These are phyloP conservation scores for Drosophila obscura DNA, from an alignment of 1,140 invertebrate genomes.

Conservation along the genomic window DNA sequence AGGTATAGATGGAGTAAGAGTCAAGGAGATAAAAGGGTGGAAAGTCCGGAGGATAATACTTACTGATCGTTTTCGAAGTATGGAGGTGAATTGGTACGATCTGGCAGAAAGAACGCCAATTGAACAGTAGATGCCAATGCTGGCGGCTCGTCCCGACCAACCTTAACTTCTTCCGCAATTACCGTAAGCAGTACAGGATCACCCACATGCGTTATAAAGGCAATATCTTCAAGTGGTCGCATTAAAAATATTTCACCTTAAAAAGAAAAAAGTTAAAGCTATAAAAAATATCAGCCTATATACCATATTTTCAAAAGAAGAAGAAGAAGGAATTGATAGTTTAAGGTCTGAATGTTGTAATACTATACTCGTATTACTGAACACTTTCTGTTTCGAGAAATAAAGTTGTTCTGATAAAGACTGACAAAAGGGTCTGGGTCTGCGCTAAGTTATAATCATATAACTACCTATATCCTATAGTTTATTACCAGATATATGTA, in stretches of 20 bases:
- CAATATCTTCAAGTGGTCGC: slow-evolving; percentile 90
- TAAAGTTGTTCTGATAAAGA: no score
- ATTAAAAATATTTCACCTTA: slow-evolving; percentile 90
- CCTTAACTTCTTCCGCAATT: slow-evolving; percentile 92
- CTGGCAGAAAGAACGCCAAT: slow-evolving; percentile 91
- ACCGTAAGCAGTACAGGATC: slow-evolving; percentile 92
- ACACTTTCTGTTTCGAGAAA: no score
- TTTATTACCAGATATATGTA: slow-evolving; percentile 12
- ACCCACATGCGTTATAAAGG: slow-evolving; percentile 89
- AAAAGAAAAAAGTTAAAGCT: slow-evolving; percentile 19
- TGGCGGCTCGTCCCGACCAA: slow-evolving; percentile 88
- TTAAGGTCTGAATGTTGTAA: no score
- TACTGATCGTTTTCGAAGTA: slow-evolving; percentile 92
- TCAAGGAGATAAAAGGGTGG: slow-evolving; percentile 42
- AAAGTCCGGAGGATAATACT: slow-evolving; percentile 68
- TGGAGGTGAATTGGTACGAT: slow-evolving; percentile 89
- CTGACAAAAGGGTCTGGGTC: no score
- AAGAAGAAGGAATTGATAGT: no score
- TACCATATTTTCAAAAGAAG: no score
- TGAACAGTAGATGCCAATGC: slow-evolving; percentile 91
- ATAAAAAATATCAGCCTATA: not conserved
- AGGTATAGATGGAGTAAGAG: not conserved
- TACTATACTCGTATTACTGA: no score
- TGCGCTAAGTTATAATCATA: no score
- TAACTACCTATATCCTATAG: no score